phyloP scores from a whole-genome alignment of 1,140 invertebrate genomes.

The Cyclargus thomasi region DNA sequence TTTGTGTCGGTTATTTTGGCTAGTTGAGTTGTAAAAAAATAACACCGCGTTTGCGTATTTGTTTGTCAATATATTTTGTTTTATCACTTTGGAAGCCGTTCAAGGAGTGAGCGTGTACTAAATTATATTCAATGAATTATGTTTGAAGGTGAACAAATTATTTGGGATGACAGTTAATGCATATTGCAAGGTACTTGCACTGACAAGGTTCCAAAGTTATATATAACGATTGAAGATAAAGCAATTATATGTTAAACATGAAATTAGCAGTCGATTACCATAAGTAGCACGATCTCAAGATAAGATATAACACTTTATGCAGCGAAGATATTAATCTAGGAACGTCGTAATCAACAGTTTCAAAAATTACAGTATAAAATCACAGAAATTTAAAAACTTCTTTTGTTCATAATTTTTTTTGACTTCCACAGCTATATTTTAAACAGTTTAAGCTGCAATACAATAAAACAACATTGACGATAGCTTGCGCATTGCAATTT shows the following conservation, averaged over 20 bases:
- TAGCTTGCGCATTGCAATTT: not conserved
- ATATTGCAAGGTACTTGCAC: not conserved
- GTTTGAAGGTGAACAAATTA: not conserved
- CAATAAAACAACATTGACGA: not conserved
- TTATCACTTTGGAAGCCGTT: not conserved
- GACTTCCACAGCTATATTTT: no score
- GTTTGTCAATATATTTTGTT: not conserved
- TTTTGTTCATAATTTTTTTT: no score
- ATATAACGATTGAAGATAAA: not conserved
- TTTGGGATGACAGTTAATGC: not conserved
- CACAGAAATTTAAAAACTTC: no score
- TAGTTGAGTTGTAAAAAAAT: slow-evolving; percentile 30
- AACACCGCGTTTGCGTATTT: slow-evolving; percentile 8
- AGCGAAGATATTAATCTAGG: not conserved
- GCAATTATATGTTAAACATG: not conserved
- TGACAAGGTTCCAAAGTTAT: not conserved
- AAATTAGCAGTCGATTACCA: not conserved
- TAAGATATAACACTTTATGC: not conserved
- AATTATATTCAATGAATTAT: not conserved
- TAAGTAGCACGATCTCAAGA: not conserved
- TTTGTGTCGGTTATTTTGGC: slow-evolving; percentile 26
- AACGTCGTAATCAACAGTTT: not conserved
- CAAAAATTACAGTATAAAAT: not conserved
- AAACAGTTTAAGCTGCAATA: no score
- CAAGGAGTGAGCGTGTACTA: not conserved